Percentiles rank a stretch among this genome's conserved stretches.
phyloP scores from a whole-genome alignment of 2,113 vertebrate species.

The Lepus europaeus region DNA sequence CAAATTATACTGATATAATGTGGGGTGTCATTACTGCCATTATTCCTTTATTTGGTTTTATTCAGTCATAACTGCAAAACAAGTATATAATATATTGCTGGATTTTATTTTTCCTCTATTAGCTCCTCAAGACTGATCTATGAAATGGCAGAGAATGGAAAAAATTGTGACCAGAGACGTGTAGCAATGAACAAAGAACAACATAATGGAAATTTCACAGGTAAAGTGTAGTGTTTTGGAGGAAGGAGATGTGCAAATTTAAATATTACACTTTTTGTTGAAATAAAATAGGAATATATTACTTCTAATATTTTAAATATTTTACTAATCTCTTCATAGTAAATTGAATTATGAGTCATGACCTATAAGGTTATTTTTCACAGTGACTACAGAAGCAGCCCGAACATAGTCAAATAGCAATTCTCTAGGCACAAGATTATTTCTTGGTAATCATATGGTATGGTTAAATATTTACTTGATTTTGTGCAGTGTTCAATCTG shows the following conservation, averaged over 20 bases:
- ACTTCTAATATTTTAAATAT: background rate
- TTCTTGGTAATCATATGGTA: conserved; percentile 13
- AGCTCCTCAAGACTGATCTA: conserved; percentile 86
- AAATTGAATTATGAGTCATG: conserved; percentile 24
- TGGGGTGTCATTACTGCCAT: background rate
- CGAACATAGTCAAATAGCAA: background rate
- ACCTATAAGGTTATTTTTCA: background rate
- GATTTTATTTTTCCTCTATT: conserved; percentile 64
- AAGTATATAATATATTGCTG: conserved; percentile 44
- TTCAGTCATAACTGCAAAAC: background rate
- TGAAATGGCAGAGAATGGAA: conserved; percentile 98
- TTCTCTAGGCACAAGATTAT: conserved; percentile 15
- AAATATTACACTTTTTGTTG: background rate
- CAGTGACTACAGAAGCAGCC: background rate
- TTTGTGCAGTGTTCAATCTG: conserved; percentile 10
- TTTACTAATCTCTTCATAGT: conserved; percentile 10
- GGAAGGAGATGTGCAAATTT: background rate
- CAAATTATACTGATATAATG: background rate
- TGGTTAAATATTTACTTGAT: conserved; percentile 40
- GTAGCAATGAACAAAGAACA: conserved; percentile 92
- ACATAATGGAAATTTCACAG: conserved; percentile 95
- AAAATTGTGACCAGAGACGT: conserved; percentile 94
- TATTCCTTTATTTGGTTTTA: conserved; percentile 48
- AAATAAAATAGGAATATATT: conserved; percentile 25
- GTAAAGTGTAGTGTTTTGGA: conserved; percentile 81